Evolutionary conservation across 1,140 invertebrate species (phyloP).

Genomic region (Nephotettix cincticeps): DNA sequence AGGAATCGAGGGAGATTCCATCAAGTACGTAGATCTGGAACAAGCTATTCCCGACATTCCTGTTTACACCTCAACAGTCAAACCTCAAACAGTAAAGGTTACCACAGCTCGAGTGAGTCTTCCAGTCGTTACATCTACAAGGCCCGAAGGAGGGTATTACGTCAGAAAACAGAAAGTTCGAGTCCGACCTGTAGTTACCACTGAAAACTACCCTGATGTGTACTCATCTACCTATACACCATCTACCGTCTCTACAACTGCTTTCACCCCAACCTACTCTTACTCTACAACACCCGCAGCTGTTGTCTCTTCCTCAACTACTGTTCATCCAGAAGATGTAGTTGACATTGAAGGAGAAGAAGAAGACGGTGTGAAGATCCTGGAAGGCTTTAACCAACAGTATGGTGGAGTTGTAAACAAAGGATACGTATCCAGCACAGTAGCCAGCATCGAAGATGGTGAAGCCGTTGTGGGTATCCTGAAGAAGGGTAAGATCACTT

Average conservation of each 20-base stretch:
- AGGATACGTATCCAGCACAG: conserved; percentile 33
- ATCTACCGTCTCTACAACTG: conserved; percentile 19
- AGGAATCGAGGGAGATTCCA: neutral
- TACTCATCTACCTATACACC: conserved; percentile 25
- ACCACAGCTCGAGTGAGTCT: conserved; percentile 29
- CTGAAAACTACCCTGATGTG: conserved; percentile 32
- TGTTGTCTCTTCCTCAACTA: conserved; percentile 6
- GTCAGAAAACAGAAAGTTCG: conserved; percentile 32
- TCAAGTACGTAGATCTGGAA: neutral
- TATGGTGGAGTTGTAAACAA: conserved; percentile 37
- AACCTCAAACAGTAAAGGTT: conserved; percentile 23
- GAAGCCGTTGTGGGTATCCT: conserved; percentile 39
- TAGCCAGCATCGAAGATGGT: conserved; percentile 37
- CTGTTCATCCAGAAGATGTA: conserved; percentile 25
- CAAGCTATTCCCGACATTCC: neutral
- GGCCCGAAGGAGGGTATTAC: conserved; percentile 30
- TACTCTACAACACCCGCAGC: conserved; percentile 33
- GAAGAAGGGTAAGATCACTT: conserved; percentile 33
- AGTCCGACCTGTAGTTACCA: conserved; percentile 32
- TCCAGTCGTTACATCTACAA: neutral
- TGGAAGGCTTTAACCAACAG: conserved; percentile 36
- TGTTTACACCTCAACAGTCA: conserved; percentile 27
- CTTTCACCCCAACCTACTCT: conserved; percentile 28
- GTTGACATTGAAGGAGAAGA: conserved; percentile 30
- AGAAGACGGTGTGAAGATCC: conserved; percentile 35